Percentiles rank a stretch among this genome's conserved stretches.
These are phyloP conservation scores for Rana temporaria DNA, from an alignment of 2,113 vertebrate species.

Conservation along the genomic window DNA sequence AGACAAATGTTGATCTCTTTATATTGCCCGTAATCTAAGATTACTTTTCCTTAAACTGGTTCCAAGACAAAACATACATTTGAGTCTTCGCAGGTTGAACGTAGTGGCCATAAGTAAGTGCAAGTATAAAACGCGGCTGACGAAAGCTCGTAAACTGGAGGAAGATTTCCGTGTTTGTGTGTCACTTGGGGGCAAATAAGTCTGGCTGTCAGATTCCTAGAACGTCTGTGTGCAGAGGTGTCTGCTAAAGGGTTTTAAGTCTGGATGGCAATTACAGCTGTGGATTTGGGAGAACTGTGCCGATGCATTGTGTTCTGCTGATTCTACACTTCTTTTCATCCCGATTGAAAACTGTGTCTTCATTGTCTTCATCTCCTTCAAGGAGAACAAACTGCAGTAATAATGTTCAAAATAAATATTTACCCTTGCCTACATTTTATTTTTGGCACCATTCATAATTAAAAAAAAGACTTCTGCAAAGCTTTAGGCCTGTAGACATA, in stretches of 20 bases:
- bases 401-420: not conserved
- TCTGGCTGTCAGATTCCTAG: not conserved
- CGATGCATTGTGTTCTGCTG: not conserved
- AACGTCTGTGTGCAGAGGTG: not conserved
- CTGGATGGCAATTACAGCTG: conserved; percentile 1
- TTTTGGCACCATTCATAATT: too few relatives aligned
- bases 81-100: conserved; percentile 4
- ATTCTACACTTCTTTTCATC: not conserved
- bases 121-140: not conserved
- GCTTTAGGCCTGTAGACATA: too few relatives aligned
- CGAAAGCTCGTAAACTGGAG: not conserved
- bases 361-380: too few relatives aligned
- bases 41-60: not conserved
- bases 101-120: not conserved
- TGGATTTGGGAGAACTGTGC: not conserved
- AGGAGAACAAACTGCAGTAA: not conserved
- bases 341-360: too few relatives aligned
- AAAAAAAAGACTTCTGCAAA: too few relatives aligned
- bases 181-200: not conserved
- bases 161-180: not conserved
- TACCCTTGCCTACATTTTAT: too few relatives aligned
- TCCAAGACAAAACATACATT: conserved; percentile 25
- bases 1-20: conserved; percentile 25
- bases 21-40: conserved; percentile 7
- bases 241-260: conserved; percentile 4